Base-by-base conservation (phyloP, 92 coral and sea anemone species). In the Phenganax marumi region DNA sequence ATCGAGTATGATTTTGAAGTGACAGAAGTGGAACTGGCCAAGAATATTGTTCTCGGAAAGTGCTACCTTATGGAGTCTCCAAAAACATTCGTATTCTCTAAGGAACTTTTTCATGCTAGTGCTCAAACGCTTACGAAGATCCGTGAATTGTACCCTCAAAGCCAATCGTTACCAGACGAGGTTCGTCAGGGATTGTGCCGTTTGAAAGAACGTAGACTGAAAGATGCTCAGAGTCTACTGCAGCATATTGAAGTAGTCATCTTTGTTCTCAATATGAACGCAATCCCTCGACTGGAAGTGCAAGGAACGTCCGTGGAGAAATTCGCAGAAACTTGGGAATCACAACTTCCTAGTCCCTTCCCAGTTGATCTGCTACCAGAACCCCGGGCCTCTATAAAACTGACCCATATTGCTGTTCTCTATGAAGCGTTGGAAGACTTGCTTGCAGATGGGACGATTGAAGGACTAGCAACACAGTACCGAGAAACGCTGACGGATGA, bases 51-150 rank as follows among this genome's bases (percentile, higher is more conserved):
- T 9, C 81, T 91, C 23, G 97, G 96, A 25, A 92, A 92, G 85
- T 73, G 96, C 26, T 91, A 81, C 82, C 92, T 96, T 12, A 77
- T 87, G 19, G 87, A 82, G 12, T 91, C 93, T 19, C 23, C 89
- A 54, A 91, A 89, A 18, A 82, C 91, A 71, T 96, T 96, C 48
- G 90, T 96, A 19, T 96, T 96, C 78, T 88, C 99, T 47, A 86
- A 87, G 71, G 96, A 92, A 82, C 97, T 96, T 55, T 96, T 96
- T 89, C 97, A 91, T 62, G 87, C 93, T 60, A 89, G 97, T 65
- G 89, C 90, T 14, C 87, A 89, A 24, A 89, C 92, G 51, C 89
- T 96, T 68, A 90, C 84, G 69, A 93, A 96, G 25, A 65, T 96
- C 33, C 90, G 90, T 22, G 75, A 84, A 70, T 23, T 89, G 33